These are phyloP conservation scores for Alethe castanea DNA, from an alignment of 2,113 vertebrate genomes.

Conservation along the genomic window DNA sequence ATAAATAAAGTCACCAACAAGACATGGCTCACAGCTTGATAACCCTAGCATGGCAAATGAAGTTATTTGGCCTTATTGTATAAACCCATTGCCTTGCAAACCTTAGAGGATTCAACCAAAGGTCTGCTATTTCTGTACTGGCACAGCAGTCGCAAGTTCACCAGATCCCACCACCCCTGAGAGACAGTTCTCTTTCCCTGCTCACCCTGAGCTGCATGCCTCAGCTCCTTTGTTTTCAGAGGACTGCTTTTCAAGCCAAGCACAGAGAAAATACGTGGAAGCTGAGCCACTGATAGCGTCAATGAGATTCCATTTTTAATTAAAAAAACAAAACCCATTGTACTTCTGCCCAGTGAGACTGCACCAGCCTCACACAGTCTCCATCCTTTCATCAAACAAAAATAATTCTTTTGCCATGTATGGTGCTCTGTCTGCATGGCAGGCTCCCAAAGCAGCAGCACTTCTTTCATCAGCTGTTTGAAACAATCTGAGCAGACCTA, in stretches of 20 bases:
- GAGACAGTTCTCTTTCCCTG: background rate
- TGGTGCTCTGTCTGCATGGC: background rate
- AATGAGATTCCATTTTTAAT: constrained; percentile 16
- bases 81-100: background rate
- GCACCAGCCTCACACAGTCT: background rate
- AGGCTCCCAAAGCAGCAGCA: constrained; percentile 9
- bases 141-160: background rate
- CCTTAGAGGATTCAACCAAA: background rate
- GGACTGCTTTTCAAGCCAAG: background rate
- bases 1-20: background rate
- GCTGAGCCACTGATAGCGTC: background rate
- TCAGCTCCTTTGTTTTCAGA: background rate
- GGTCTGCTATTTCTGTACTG: background rate
- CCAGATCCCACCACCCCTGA: background rate
- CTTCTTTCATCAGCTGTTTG: background rate
- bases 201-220: background rate
- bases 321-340: background rate
- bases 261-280: background rate
- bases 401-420: background rate
- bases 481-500: background rate
- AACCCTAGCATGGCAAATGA: background rate
- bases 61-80: background rate
- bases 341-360: background rate
- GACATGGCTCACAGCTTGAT: background rate
- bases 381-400: constrained; percentile 10